phyloP scores from a whole-genome alignment of 2,888 invertebrate species.

The Pterobdella sp. region DNA sequence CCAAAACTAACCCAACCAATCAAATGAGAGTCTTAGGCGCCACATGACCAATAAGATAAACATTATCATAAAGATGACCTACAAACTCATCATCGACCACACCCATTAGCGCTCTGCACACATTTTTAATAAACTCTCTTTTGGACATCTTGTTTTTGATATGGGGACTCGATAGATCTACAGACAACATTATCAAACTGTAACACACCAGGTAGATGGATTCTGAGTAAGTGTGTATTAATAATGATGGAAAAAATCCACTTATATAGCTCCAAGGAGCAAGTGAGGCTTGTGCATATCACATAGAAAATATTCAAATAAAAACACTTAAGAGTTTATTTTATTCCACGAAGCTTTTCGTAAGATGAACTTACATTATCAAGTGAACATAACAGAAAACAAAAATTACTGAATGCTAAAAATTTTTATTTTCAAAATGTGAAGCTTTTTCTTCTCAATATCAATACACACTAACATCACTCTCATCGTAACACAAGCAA shows the following conservation, averaged over 20 bases:
- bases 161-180: slow-evolving; percentile 54
- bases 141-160: slow-evolving; percentile 57
- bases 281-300: too few relatives aligned
- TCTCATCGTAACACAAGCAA: too few relatives aligned
- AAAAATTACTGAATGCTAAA: not conserved
- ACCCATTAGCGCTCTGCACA: slow-evolving; percentile 49
- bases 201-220: slow-evolving; percentile 54
- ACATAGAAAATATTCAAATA: not conserved
- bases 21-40: slow-evolving; percentile 41
- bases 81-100: slow-evolving; percentile 51
- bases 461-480: too few relatives aligned
- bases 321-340: too few relatives aligned
- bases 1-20: not conserved
- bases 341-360: too few relatives aligned
- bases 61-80: slow-evolving; percentile 55
- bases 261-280: too few relatives aligned
- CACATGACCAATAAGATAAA: slow-evolving; percentile 54
- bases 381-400: too few relatives aligned
- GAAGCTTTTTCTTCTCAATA: not conserved
- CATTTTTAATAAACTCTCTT: slow-evolving; percentile 55
- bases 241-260: too few relatives aligned
- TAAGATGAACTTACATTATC: too few relatives aligned
- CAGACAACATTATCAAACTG: slow-evolving; percentile 54
- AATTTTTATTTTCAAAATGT: not conserved
- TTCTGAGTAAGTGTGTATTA: too few relatives aligned